phyloP scores from a whole-genome alignment of 2,113 vertebrate species.

The Strigops habroptila region DNA sequence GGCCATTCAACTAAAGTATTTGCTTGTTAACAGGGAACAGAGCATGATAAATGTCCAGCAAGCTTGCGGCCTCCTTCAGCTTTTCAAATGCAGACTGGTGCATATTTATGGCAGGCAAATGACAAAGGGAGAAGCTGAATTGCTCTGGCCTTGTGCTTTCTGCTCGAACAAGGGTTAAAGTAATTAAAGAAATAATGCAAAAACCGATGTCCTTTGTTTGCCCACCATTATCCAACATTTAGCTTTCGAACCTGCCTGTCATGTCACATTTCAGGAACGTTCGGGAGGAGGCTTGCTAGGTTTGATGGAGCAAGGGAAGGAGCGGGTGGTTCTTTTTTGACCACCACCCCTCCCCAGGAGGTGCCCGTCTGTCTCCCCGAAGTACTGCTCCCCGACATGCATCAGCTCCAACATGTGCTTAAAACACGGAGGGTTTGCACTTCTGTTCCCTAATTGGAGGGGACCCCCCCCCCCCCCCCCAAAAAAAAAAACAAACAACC shows the following conservation, averaged over 20 bases:
- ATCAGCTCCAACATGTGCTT: neutral
- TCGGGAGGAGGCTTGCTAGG: neutral
- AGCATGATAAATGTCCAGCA: conserved; percentile 81
- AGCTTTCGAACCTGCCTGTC: conserved; percentile 63
- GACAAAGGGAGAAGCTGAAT: conserved; percentile 75
- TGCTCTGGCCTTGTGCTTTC: conserved; percentile 78
- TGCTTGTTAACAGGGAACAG: conserved; percentile 81
- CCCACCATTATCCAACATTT: conserved; percentile 35
- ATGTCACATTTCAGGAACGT: conserved; percentile 34
- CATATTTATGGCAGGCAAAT: conserved; percentile 78
- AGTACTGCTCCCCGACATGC: neutral
- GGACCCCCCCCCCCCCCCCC: neutral
- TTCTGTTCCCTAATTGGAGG: neutral
- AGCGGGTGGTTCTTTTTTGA: neutral
- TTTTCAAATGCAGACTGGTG: conserved; percentile 77
- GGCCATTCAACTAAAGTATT: conserved; percentile 81
- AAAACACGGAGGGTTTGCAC: neutral
- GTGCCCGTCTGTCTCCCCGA: neutral
- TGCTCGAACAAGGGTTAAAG: conserved; percentile 76
- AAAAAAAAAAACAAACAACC: too few relatives aligned
- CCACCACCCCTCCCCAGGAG: neutral
- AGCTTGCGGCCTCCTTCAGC: conserved; percentile 77
- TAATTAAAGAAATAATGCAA: conserved; percentile 76
- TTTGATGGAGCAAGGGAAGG: neutral
- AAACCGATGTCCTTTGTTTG: conserved; percentile 71